Conservation (phyloP, 2,888 invertebrate species). For the Mythimna impura region DNA sequence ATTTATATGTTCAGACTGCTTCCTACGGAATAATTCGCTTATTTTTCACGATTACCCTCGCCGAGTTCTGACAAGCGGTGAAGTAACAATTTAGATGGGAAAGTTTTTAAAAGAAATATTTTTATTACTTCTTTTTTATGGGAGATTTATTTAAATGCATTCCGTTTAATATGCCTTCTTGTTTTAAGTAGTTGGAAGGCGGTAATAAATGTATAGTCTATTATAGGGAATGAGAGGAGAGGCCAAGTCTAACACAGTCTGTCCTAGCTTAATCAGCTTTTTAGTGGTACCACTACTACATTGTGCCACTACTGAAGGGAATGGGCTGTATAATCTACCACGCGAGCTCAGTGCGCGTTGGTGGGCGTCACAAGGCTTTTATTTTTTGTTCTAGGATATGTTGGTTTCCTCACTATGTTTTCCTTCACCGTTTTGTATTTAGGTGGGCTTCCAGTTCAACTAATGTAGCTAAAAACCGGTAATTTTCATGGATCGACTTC, state of each 20-base stretch:
- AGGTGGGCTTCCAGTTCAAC: too few species aligned
- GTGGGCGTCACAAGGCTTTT: too few species aligned
- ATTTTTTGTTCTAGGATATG: too few species aligned
- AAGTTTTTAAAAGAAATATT: conserved; percentile 45
- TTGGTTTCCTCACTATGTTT: too few species aligned
- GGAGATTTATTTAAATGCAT: conserved; percentile 37
- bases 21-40: conserved; percentile 66
- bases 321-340: too few species aligned
- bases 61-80: conserved; percentile 48
- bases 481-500: too few species aligned
- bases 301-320: too few species aligned
- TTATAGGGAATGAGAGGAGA: not conserved
- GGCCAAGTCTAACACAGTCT: not conserved
- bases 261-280: too few species aligned
- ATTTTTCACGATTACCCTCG: conserved; percentile 65
- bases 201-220: not conserved
- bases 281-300: too few species aligned
- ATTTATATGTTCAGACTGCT: conserved; percentile 71
- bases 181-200: not conserved
- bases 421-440: too few species aligned
- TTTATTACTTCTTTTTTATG: conserved; percentile 38
- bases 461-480: too few species aligned
- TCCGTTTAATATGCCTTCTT: not conserved
- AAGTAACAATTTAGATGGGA: conserved; percentile 57
- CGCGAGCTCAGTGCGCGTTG: too few species aligned